Evolutionary conservation across 2,888 invertebrate species (phyloP).

Genomic region (Netelia fuscicornis): DNA sequence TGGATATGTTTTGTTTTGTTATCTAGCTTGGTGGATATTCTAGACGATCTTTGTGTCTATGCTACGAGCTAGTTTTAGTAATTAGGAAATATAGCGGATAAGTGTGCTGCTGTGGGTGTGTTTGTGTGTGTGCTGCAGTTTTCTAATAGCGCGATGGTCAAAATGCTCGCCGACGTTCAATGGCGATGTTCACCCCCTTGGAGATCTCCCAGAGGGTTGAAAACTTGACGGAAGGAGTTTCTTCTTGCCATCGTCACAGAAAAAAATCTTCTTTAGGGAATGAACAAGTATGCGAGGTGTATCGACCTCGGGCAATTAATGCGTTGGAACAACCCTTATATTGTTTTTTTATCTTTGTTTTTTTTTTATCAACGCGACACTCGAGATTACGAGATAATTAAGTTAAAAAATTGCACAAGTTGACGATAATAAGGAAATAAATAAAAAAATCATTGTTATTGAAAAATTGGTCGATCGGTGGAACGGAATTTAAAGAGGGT

Average conservation of each 20-base stretch:
- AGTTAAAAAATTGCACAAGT: constrained; percentile 9
- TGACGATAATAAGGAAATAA: constrained; percentile 20
- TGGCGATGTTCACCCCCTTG: constrained; percentile 28
- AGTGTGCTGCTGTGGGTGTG: constrained; percentile 58
- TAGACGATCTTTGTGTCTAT: constrained; percentile 75
- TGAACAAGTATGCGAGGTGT: constrained; percentile 30
- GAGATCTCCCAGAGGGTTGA: constrained; percentile 36
- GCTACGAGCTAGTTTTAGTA: constrained; percentile 79
- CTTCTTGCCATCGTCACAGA: constrained; percentile 32
- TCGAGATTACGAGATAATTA: background rate
- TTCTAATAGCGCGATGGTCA: constrained; percentile 50
- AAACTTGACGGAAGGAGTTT: constrained; percentile 37
- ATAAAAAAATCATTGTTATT: constrained; percentile 11
- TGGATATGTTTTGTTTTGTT: constrained; percentile 65
- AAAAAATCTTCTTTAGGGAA: constrained; percentile 26
- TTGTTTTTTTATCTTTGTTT: background rate
- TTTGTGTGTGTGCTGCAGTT: constrained; percentile 35
- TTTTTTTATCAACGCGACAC: constrained; percentile 1
- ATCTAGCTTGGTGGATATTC: constrained; percentile 76
- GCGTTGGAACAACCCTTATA: constrained; percentile 27
- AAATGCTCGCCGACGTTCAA: constrained; percentile 50
- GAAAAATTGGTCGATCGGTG: background rate
- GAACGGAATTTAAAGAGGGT: too few relatives aligned
- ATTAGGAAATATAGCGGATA: constrained; percentile 75
- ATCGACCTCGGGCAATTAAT: constrained; percentile 52